Base-by-base conservation (phyloP, 2,888 invertebrate species). In the Polylopha cassiicola region DNA sequence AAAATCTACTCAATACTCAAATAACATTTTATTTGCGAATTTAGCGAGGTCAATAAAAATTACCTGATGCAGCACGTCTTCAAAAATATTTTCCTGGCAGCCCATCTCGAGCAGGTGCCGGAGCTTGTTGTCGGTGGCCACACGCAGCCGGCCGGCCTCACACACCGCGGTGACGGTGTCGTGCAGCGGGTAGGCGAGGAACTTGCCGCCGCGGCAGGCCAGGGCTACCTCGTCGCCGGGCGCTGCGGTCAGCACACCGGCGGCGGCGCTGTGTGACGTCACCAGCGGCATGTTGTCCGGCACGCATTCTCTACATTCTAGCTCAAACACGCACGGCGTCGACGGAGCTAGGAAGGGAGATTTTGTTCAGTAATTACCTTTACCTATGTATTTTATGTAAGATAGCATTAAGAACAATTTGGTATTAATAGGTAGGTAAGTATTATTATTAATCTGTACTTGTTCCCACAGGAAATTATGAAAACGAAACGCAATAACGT, bases 271-370 rank as follows among this genome's bases (percentile, higher is more conserved):
- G 58, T 72, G 76, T 3, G 78, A 71, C 56, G 65, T 60, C 68
- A 86, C 75, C 54, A 73, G 53, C 51, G 86, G 81, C 75, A 80
- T 73, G 71, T 78, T 60, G 47, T 84, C 85, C 24, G 86, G 85
- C 39, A 81, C 31, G 61, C 86, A 86, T 60, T 82, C 84, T 37
- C 54, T 55, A 46, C 86, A 86, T 32, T 64, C 59, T 53, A 85
- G 55, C 37, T 86, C 81, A 48, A 86, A 70, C 30, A 63, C 55
- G 59, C 86, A 86, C n/a, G n/a, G n/a, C n/a, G n/a, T n/a, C n/a
- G n/a, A n/a, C n/a, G n/a, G n/a, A n/a, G n/a, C n/a, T n/a, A n/a
- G n/a, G n/a, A n/a, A n/a, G n/a, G n/a, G n/a, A n/a, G n/a, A n/a
- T n/a, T n/a, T n/a, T n/a, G n/a, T n/a, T n/a, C n/a, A n/a, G n/a